A percentile compares a stretch with the other conserved stretches of the same genome.
phyloP scores from a whole-genome alignment of 2,888 invertebrate genomes.

The Idaea dimidiata region DNA sequence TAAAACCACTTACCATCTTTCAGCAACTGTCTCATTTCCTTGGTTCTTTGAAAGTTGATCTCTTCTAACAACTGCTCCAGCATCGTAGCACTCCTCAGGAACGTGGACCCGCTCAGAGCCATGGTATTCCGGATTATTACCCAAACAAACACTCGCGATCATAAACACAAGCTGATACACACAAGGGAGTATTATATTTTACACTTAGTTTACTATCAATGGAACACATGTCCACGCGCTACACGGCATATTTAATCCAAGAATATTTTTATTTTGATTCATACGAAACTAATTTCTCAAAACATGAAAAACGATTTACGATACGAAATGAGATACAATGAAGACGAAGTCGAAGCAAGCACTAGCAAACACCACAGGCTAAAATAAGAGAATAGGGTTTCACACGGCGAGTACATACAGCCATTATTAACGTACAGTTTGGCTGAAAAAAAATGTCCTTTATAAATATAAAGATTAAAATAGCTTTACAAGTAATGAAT shows the following conservation, averaged over 20 bases:
- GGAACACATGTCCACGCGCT: background rate
- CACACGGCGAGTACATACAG: too few relatives aligned
- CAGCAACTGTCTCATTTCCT: slow-evolving; percentile 93
- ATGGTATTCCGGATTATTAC: slow-evolving; percentile 42
- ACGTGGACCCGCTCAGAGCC: slow-evolving; percentile 64
- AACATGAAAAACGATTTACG: too few relatives aligned
- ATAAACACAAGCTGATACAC: background rate
- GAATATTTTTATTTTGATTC: background rate
- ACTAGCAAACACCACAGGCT: too few relatives aligned
- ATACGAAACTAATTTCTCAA: too few relatives aligned
- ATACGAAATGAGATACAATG: too few relatives aligned
- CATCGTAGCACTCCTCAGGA: slow-evolving; percentile 82
- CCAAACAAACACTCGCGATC: slow-evolving; percentile 36
- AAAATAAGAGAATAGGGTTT: too few relatives aligned
- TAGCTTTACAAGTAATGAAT: too few relatives aligned
- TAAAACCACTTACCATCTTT: slow-evolving; percentile 87
- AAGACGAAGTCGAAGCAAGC: too few relatives aligned
- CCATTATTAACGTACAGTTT: too few relatives aligned
- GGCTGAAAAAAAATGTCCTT: too few relatives aligned
- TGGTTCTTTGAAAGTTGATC: slow-evolving; percentile 94
- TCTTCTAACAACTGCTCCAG: slow-evolving; percentile 93
- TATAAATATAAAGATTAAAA: too few relatives aligned
- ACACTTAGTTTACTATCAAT: background rate
- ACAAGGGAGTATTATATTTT: background rate
- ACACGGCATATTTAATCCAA: background rate